Conservation (phyloP, 1,140 invertebrate genomes). For the Leptestheria dahalacensis region DNA sequence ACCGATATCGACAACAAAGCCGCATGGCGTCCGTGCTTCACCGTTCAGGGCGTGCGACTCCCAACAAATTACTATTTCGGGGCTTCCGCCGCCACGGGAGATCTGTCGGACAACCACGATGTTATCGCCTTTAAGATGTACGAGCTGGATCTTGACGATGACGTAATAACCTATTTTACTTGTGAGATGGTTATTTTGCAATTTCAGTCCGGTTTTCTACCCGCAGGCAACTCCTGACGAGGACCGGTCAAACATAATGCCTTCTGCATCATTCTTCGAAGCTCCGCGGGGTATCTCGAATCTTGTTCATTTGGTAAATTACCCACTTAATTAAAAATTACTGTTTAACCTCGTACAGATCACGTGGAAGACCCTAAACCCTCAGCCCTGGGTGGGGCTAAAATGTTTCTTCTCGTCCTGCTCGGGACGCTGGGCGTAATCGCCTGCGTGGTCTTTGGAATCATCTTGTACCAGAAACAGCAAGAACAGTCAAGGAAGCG, state of each 20-base stretch:
- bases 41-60: conserved; percentile 70
- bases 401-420: conserved; percentile 74
- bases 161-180: conserved; percentile 38
- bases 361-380: conserved; percentile 75
- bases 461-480: conserved; percentile 81
- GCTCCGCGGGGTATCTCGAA: conserved; percentile 59
- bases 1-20: conserved; percentile 82
- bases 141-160: conserved; percentile 60
- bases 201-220: background rate
- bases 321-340: background rate
- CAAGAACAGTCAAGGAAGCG: conserved; percentile 76
- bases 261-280: conserved; percentile 64
- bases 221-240: conserved; percentile 19
- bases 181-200: background rate
- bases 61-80: conserved; percentile 95
- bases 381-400: conserved; percentile 61
- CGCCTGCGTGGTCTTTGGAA: conserved; percentile 62
- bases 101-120: conserved; percentile 93
- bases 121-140: conserved; percentile 81
- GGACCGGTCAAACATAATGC: conserved; percentile 35
- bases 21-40: conserved; percentile 87
- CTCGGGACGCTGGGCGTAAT: conserved; percentile 58
- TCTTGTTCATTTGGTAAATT: too few relatives aligned
- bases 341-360: conserved; percentile 35
- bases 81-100: conserved; percentile 86